A percentile compares a stretch with the other conserved stretches of the same genome.
These are phyloP conservation scores for Cheilinus undulatus DNA, from an alignment of 2,113 vertebrate species.

Conservation along the genomic window DNA sequence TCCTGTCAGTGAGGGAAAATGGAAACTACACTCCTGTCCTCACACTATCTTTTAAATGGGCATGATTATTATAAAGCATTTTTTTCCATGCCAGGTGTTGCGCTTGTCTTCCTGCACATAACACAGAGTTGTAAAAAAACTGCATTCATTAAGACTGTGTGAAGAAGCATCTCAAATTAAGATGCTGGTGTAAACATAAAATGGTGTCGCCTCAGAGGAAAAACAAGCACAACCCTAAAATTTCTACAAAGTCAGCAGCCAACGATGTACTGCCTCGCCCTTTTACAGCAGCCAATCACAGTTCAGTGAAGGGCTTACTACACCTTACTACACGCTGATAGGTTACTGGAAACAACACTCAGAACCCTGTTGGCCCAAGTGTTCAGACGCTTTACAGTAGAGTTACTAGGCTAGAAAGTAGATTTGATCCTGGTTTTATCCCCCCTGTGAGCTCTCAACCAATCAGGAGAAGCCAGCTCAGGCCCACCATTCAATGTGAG, in stretches of 20 bases:
- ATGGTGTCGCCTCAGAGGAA: constrained; percentile 57
- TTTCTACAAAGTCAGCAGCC: constrained; percentile 69
- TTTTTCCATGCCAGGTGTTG: too few relatives aligned
- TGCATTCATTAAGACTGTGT: constrained; percentile 42
- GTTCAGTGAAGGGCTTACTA: constrained; percentile 6
- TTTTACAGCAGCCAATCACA: constrained; percentile 54
- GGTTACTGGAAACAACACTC: constrained; percentile 47
- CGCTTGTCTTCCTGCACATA: too few relatives aligned
- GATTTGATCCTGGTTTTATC: constrained; percentile 32
- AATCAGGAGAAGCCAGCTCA: constrained; percentile 38
- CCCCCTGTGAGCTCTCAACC: constrained; percentile 32
- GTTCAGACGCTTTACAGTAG: constrained; percentile 27
- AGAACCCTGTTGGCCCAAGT: constrained; percentile 58
- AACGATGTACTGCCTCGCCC: constrained; percentile 19
- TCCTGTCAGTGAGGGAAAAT: too few relatives aligned
- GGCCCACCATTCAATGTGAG: constrained; percentile 26
- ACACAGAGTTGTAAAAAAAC: too few relatives aligned
- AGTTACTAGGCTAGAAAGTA: constrained; percentile 73
- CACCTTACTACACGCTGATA: constrained; percentile 42
- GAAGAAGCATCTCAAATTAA: constrained; percentile 48
- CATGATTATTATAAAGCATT: too few relatives aligned
- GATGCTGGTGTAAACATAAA: constrained; percentile 48
- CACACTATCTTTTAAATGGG: too few relatives aligned
- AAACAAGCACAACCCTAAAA: constrained; percentile 64
- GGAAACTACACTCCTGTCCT: too few relatives aligned